These are phyloP conservation scores for Tragelaphus buxtoni DNA, from an alignment of 2,113 vertebrate genomes.

Conservation along the genomic window DNA sequence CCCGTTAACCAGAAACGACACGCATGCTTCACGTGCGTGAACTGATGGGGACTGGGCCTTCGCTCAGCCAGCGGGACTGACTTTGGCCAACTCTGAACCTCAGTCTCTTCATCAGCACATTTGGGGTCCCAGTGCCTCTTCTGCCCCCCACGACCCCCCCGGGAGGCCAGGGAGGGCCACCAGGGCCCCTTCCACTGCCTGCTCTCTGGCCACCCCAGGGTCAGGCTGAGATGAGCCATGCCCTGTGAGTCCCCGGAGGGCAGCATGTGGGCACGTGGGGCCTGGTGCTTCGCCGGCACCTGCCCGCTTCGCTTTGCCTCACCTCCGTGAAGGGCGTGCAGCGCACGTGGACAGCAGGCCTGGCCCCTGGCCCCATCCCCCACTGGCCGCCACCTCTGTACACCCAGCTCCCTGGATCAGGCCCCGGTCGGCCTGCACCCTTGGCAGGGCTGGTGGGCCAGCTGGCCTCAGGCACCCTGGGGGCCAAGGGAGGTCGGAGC, in stretches of 20 bases:
- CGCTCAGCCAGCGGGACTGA: fast-evolving
- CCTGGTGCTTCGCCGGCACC: fast-evolving
- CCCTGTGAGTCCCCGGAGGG: background rate
- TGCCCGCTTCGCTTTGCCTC: background rate
- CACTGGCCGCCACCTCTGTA: background rate
- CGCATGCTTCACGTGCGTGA: fast-evolving
- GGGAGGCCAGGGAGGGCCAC: background rate
- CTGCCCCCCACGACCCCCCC: fast-evolving
- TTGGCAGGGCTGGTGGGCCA: background rate
- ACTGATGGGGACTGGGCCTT: too few species aligned
- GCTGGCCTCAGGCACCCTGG: background rate
- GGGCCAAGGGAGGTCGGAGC: background rate
- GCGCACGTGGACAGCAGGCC: background rate
- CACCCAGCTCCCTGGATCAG: background rate
- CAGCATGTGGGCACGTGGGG: fast-evolving
- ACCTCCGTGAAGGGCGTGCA: background rate
- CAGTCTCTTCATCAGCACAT: background rate
- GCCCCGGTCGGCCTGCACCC: background rate
- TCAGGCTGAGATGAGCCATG: background rate
- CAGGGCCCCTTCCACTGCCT: background rate
- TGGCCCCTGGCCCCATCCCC: background rate
- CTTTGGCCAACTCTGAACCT: background rate
- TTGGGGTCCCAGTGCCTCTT: background rate
- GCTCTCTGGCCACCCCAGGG: background rate
- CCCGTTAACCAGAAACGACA: fast-evolving